Evolutionary conservation across 2,888 invertebrate species (phyloP), one percentile per base, ranked within the genome.

Genomic region (Pheosia tremula): DNA sequence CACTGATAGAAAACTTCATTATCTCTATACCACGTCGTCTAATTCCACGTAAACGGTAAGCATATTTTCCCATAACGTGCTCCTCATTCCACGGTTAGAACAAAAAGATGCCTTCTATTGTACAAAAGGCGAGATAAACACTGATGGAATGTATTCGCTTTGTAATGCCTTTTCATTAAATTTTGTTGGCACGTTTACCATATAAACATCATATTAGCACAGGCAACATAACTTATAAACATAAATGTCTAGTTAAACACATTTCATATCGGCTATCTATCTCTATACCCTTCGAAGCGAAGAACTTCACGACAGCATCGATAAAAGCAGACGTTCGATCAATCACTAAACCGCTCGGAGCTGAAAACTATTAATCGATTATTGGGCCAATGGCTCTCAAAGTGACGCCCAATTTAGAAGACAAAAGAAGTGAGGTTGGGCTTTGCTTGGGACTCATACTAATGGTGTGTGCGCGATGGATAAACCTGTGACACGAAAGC

Each of bases 341-440:
- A 58, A 64, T 64, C 64, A 64, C 60, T 50, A n/a, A 24, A 57
- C 50, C 24, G 49, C 52, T 58, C 11, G 5, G 24, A 41, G 56
- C 41, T 56, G 41, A 41, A 56, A 56, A 56, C 56, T 56, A 56
- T 56, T 57, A 47, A 54, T 63, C 39, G 58, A 56, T 60, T 57
- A 57, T 45, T 55, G 52, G 56, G 36, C 24, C 13, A 55, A 13
- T 13, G n/a, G 13, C 36, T 38, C 55, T 39, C 55, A 55, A 55
- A 13, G 39, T 53, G n/a, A 50, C 8, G 36, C 5, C 13, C 36
- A 3, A 13, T 24, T 7, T 5, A 24, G 4, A 6, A 13, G 5
- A 52, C 36, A 24, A 52, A 52, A 8, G 24, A 52, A 52, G 4
- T 7, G 11, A 47, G 5, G 4, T 0, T 47, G 47, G 47, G 11